A percentile compares a stretch with the other conserved stretches of the same genome.
phyloP scores from a whole-genome alignment of 2,113 vertebrate genomes.

The Anhinga rufa region DNA sequence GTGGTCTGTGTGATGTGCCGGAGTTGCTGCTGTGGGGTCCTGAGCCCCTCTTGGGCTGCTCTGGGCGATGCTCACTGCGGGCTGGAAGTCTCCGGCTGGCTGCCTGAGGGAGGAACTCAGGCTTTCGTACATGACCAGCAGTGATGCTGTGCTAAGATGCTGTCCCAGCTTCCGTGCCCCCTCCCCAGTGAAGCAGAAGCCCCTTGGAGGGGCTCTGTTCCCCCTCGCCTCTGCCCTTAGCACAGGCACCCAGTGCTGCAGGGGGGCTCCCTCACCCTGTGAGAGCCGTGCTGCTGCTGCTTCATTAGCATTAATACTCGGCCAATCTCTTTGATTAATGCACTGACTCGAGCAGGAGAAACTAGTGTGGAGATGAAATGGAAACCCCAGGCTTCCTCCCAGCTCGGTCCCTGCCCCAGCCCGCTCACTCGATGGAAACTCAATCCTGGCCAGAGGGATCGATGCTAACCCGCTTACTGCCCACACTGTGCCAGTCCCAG shows the following conservation, averaged over 20 bases:
- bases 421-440: slow-evolving; percentile 72
- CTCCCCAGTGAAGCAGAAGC: neutral
- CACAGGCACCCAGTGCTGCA: neutral
- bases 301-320: neutral
- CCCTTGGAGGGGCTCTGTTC: neutral
- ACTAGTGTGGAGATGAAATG: neutral
- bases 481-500: slow-evolving; percentile 51
- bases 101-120: neutral
- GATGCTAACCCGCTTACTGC: slow-evolving; percentile 75
- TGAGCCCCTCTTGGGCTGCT: accelerated
- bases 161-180: neutral
- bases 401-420: neutral
- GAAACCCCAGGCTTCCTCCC: neutral
- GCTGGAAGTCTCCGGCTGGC: too few relatives aligned
- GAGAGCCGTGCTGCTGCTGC: neutral
- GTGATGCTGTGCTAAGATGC: neutral
- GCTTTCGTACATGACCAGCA: neutral
- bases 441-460: slow-evolving; percentile 74
- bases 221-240: neutral
- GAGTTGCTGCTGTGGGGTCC: neutral
- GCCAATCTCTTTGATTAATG: neutral
- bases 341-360: neutral
- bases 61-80: accelerated
- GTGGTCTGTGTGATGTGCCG: neutral
- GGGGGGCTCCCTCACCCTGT: too few relatives aligned